These are phyloP conservation scores for Cepaea nemoralis DNA, from an alignment of 1,140 invertebrate genomes.

Conservation along the genomic window DNA sequence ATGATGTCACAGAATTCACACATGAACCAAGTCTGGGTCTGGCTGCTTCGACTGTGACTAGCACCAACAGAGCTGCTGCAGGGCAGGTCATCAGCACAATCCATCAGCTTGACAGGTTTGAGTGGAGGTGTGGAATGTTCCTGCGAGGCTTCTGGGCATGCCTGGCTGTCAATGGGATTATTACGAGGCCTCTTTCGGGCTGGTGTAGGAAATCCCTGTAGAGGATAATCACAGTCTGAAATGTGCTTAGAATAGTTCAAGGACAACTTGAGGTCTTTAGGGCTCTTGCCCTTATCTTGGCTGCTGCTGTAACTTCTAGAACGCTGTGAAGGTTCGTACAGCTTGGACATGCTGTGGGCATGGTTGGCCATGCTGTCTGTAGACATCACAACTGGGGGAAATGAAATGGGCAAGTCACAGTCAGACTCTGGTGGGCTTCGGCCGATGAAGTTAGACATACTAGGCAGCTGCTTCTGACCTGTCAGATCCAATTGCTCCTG, in stretches of 20 bases:
- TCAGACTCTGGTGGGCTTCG: constrained; percentile 5
- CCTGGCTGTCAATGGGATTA: not conserved
- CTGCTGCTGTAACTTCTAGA: not conserved
- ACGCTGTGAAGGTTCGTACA: not conserved
- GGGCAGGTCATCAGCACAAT: constrained; percentile 3
- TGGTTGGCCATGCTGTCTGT: no score
- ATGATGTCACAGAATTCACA: constrained; percentile 53
- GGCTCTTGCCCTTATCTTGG: not conserved
- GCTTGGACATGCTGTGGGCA: not conserved
- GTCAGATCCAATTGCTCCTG: not conserved
- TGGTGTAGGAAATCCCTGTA: not conserved
- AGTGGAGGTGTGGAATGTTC: not conserved
- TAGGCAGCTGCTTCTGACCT: not conserved
- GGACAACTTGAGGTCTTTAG: not conserved
- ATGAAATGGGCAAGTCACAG: constrained; percentile 26
- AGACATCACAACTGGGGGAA: not conserved
- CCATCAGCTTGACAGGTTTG: not conserved
- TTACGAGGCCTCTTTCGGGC: not conserved
- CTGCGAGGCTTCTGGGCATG: not conserved
- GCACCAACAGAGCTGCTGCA: constrained; percentile 34
- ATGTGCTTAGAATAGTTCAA: not conserved
- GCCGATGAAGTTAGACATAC: constrained; percentile 12
- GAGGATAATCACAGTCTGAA: not conserved
- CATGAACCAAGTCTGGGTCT: constrained; percentile 44
- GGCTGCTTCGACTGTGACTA: not conserved